These are phyloP conservation scores for Metopia argyrocephala DNA, from an alignment of 2,888 invertebrate genomes.

Conservation along the genomic window DNA sequence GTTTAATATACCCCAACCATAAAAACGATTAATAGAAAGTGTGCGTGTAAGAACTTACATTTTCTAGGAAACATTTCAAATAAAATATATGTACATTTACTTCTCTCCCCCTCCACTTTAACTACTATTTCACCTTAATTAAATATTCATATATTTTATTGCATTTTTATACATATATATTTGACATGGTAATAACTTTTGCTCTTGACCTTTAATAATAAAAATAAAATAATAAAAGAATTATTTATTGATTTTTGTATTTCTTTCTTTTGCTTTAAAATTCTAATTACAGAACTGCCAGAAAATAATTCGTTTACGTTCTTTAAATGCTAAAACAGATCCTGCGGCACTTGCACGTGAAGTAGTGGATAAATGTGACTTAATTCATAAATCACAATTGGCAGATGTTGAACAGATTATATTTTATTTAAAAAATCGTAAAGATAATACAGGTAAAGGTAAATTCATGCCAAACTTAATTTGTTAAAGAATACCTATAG, in stretches of 20 bases:
- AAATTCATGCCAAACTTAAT: not conserved
- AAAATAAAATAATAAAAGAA: constrained; percentile 44
- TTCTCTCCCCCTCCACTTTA: not conserved
- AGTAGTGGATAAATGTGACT: constrained; percentile 90
- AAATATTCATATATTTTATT: constrained; percentile 1
- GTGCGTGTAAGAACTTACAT: constrained; percentile 33
- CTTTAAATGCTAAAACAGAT: constrained; percentile 88
- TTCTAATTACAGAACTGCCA: constrained; percentile 82
- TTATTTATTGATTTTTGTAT: constrained; percentile 42
- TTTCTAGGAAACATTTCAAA: constrained; percentile 30
- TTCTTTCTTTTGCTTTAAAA: not conserved
- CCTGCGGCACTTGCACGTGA: constrained; percentile 88
- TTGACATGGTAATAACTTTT: constrained; percentile 18
- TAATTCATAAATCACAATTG: constrained; percentile 89
- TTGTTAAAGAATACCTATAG: too few relatives aligned
- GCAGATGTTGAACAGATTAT: constrained; percentile 93
- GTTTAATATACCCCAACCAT: constrained; percentile 25
- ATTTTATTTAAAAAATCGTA: constrained; percentile 90
- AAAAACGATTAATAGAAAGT: not conserved
- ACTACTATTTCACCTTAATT: too few relatives aligned
- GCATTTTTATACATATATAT: not conserved
- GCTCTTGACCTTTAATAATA: constrained; percentile 63
- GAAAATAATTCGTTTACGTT: constrained; percentile 90
- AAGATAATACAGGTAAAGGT: constrained; percentile 79
- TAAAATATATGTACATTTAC: not conserved